These are phyloP conservation scores for Austrofundulus limnaeus DNA, from an alignment of 2,113 vertebrate genomes.

Conservation along the genomic window DNA sequence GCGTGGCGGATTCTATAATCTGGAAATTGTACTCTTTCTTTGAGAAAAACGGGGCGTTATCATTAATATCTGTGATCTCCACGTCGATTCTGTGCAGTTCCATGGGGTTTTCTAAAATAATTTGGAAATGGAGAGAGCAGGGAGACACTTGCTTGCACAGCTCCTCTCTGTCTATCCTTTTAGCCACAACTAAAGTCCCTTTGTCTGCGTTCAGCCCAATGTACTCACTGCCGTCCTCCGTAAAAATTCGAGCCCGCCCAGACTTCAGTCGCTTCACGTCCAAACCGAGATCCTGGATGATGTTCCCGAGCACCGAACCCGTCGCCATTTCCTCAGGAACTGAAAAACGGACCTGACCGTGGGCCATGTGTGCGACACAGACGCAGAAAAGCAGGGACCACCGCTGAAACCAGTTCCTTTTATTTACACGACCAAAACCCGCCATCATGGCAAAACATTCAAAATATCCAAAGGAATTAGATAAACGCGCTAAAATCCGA, in stretches of 20 bases:
- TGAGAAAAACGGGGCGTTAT: conserved; percentile 17
- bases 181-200: conserved; percentile 62
- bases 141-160: conserved; percentile 63
- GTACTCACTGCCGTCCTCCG: conserved; percentile 53
- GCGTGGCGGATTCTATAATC: conserved; percentile 63
- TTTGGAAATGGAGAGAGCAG: conserved; percentile 77
- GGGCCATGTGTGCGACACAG: conserved; percentile 13
- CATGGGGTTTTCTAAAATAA: conserved; percentile 70
- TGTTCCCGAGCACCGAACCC: conserved; percentile 65
- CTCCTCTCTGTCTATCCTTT: conserved; percentile 69
- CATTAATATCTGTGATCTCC: conserved; percentile 60
- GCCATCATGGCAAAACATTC: conserved; percentile 3
- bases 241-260: conserved; percentile 58
- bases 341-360: conserved; percentile 46
- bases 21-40: conserved; percentile 65
- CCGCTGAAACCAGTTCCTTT: neutral
- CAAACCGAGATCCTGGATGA: conserved; percentile 57
- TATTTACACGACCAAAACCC: neutral
- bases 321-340: conserved; percentile 55
- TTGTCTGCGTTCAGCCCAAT: conserved; percentile 65
- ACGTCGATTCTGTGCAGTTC: conserved; percentile 51
- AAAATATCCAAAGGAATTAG: neutral
- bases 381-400: conserved; percentile 52
- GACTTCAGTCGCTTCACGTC: conserved; percentile 26
- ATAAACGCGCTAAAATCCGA: neutral